Conservation (phyloP, 2,113 vertebrate species). For the Eurystomus gularis region DNA sequence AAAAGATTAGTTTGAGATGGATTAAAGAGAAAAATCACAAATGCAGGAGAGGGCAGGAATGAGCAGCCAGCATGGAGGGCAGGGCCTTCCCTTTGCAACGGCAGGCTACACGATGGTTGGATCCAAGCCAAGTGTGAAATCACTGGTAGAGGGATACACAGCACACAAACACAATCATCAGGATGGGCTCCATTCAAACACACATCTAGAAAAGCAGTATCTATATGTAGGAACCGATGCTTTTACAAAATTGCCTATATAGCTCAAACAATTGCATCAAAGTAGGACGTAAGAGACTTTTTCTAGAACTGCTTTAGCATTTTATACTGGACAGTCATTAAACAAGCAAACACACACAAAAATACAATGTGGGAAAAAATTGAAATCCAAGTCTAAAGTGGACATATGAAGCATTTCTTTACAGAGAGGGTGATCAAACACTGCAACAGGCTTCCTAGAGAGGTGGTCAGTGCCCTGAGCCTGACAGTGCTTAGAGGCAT, state of each 20-base stretch:
- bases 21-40: slow-evolving; percentile 32
- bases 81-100: not conserved
- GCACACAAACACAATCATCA: not conserved
- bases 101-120: not conserved
- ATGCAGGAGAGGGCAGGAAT: not conserved
- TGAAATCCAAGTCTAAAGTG: not conserved
- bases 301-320: not conserved
- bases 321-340: not conserved
- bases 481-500: too few species aligned
- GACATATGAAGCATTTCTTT: not conserved
- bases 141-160: not conserved
- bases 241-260: not conserved
- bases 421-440: not conserved
- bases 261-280: not conserved
- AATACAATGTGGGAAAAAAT: not conserved
- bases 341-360: not conserved
- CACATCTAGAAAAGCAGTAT: not conserved
- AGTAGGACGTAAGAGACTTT: not conserved
- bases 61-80: not conserved
- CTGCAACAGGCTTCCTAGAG: too few species aligned
- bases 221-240: not conserved
- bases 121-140: not conserved
- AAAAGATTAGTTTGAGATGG: slow-evolving; percentile 10
- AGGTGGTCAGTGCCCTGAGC: too few species aligned
- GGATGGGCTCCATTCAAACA: not conserved